Evolutionary conservation across 2,888 invertebrate species (phyloP), one percentile per base, ranked within the genome.

Genomic region (Cheilosia scutellata): DNA sequence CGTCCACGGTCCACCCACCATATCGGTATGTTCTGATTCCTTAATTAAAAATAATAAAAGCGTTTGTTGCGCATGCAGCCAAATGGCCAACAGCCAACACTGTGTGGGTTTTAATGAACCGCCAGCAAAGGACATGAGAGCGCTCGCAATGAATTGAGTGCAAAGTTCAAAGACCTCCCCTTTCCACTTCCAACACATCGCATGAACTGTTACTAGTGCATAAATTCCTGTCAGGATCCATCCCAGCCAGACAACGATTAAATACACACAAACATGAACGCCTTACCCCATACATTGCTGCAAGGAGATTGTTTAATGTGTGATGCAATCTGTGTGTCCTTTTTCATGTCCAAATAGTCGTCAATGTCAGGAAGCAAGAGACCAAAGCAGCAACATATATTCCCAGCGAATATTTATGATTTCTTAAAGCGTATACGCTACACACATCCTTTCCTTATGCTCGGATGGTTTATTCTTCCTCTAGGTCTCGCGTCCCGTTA

Each of bases 311-410:
- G 51, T 58, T 70, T 57, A 72, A 74, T 57, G 60, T 65, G 65
- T 74, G 84, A 84, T 76, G 80, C 75, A 84, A 84, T 82, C 82
- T 60, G 66, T 51, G 63, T 84, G 75, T 76, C 80, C 65, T 80
- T 70, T 80, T 55, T 40, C 63, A 58, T 79, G 62, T 79, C 79
- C 84, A 71, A 70, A 71, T 33, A 55, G 71, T 75, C 80, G 80
- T 84, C 84, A 84, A 80, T 76, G 84, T 84, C 84, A 84, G 80
- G 80, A 84, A 80, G 75, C 55, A 29, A 51, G 25, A 55, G 62
- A 57, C 79, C 31, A 62, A 11, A 78, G 62, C 78, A 83, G 74
- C 78, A 83, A 47, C 20, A 44, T 70, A 76, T 60, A 75, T 75
- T 84, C 65, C 71, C 60, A 80, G 58, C 1, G 65, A 66, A 71